Evolutionary conservation across 2,888 invertebrate species (phyloP).

Genomic region (Drosophila robusta): DNA sequence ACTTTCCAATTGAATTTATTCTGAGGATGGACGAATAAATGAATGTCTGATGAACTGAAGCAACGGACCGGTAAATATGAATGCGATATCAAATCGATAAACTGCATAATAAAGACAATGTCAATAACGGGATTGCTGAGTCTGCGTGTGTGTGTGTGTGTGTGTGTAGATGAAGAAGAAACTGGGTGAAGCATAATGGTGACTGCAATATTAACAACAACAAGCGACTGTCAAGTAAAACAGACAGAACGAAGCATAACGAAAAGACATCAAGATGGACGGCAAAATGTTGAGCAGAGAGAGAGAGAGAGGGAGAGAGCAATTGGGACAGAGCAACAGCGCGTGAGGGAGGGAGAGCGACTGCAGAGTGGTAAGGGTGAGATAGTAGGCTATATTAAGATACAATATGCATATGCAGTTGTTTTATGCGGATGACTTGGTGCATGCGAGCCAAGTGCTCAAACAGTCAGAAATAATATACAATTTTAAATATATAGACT

Average conservation of each 20-base stretch:
- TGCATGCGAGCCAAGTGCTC: background rate
- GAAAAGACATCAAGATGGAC: slow-evolving; percentile 20
- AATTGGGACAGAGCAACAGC: background rate
- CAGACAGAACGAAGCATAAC: slow-evolving; percentile 29
- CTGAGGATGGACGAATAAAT: slow-evolving; percentile 9
- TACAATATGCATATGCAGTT: slow-evolving; percentile 39
- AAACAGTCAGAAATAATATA: no score
- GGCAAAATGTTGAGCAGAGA: background rate
- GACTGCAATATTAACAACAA: slow-evolving; percentile 30
- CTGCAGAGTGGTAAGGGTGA: slow-evolving; percentile 10
- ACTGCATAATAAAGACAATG: slow-evolving; percentile 51
- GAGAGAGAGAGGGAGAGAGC: background rate
- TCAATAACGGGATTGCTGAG: slow-evolving; percentile 39
- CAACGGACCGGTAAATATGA: slow-evolving; percentile 39
- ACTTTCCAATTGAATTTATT: slow-evolving; percentile 2
- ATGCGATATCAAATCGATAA: slow-evolving; percentile 58
- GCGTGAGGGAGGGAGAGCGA: background rate
- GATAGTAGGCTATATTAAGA: slow-evolving; percentile 57
- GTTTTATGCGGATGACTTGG: slow-evolving; percentile 30
- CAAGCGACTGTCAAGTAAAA: slow-evolving; percentile 34
- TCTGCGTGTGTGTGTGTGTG: background rate
- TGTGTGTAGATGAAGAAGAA: slow-evolving; percentile 21
- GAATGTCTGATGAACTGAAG: slow-evolving; percentile 17
- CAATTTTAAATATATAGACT: background rate
- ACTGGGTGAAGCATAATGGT: slow-evolving; percentile 42